Percentiles rank a stretch among this genome's conserved stretches.
Conservation (phyloP, 2,113 vertebrate species). For the Leucosticte australis region DNA sequence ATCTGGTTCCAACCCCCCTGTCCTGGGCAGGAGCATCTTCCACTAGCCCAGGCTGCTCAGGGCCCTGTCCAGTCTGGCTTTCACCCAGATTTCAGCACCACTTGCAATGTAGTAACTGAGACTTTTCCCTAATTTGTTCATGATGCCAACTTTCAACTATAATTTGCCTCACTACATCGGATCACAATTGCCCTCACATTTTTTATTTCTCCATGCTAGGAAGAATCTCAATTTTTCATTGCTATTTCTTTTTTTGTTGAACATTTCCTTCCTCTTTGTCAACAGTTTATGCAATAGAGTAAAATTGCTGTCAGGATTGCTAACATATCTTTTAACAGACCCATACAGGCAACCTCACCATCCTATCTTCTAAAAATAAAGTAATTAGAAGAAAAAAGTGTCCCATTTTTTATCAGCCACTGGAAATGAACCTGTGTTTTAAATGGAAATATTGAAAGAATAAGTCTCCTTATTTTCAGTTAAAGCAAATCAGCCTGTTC, state of each 20-base stretch:
- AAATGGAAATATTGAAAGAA: neutral
- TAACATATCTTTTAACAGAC: neutral
- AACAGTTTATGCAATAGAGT: neutral
- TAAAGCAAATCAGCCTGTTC: neutral
- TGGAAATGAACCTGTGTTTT: neutral
- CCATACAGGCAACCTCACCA: neutral
- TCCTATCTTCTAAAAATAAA: neutral
- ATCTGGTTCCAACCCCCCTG: neutral
- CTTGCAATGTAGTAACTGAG: neutral
- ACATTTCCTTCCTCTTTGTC: conserved; percentile 22
- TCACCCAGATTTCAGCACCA: neutral
- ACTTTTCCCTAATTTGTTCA: neutral
- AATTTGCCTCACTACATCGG: neutral
- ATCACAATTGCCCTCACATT: neutral
- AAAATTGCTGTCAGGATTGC: neutral
- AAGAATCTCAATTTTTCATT: neutral
- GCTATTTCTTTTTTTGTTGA: neutral
- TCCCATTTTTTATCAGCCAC: neutral
- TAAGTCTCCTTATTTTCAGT: neutral
- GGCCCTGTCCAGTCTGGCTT: neutral
- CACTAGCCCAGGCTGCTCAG: neutral
- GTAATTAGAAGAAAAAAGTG: neutral
- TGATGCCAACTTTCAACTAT: neutral
- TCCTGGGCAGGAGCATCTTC: neutral
- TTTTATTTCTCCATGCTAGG: neutral